Percentiles rank a stretch among this genome's conserved stretches.
Evolutionary conservation across 1,140 invertebrate genomes (phyloP).

Genomic region (Vanessa tameamea): DNA sequence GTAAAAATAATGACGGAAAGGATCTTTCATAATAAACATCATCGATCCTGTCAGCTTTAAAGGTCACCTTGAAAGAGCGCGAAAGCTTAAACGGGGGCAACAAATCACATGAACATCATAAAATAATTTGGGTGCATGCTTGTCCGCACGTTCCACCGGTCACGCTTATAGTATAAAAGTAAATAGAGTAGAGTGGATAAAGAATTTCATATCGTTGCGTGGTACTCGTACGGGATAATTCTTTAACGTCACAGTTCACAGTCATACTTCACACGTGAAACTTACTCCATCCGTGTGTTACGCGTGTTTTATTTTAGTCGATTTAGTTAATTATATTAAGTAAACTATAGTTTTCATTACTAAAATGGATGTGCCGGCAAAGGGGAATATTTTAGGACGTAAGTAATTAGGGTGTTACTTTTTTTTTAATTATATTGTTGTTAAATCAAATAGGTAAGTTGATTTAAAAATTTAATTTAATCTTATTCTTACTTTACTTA

Average conservation of each 20-base stretch:
- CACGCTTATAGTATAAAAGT: conserved; percentile 40
- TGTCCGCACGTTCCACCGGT: conserved; percentile 49
- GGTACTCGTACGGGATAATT: conserved; percentile 20
- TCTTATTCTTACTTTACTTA: too few relatives aligned
- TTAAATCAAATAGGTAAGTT: too few relatives aligned
- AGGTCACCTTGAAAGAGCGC: conserved; percentile 72
- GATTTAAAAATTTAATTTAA: too few relatives aligned
- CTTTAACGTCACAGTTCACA: background rate
- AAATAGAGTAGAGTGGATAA: conserved; percentile 39
- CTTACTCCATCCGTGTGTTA: background rate
- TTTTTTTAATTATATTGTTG: background rate
- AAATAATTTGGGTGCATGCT: conserved; percentile 49
- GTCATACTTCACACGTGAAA: conserved; percentile 12
- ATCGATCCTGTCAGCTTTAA: conserved; percentile 57
- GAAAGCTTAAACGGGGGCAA: conserved; percentile 61
- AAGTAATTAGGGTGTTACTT: conserved; percentile 46
- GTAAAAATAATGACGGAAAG: background rate
- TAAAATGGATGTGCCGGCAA: conserved; percentile 70
- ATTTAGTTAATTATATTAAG: background rate
- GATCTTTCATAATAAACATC: conserved; percentile 19
- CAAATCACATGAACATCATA: conserved; percentile 31
- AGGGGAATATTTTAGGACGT: conserved; percentile 73
- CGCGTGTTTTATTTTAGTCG: conserved; percentile 8
- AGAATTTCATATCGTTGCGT: conserved; percentile 53
- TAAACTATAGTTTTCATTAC: background rate